These are phyloP conservation scores for Napeogenes inachia DNA, from an alignment of 2,888 invertebrate species.

Conservation along the genomic window DNA sequence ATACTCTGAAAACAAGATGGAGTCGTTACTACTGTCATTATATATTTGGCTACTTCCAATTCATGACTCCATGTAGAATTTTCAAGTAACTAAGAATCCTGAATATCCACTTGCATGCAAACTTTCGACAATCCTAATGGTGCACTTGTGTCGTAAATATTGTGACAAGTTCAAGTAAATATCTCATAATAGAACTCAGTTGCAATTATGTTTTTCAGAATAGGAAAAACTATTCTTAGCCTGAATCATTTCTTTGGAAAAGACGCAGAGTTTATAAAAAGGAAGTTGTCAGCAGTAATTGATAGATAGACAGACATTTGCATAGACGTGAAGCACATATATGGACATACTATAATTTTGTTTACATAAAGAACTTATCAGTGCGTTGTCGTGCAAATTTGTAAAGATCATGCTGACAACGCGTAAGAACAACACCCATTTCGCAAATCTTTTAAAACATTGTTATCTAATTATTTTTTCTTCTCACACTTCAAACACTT, in stretches of 20 bases:
- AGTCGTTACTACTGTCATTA: slow-evolving; percentile 69
- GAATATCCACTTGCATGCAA: slow-evolving; percentile 31
- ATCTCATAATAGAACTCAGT: too few species aligned
- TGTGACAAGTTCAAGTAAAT: too few species aligned
- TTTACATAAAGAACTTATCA: slow-evolving; percentile 22
- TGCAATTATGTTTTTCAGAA: background rate
- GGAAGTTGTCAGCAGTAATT: background rate
- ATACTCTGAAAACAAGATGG: slow-evolving; percentile 78
- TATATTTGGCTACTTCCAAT: slow-evolving; percentile 60
- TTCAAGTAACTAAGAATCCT: slow-evolving; percentile 38
- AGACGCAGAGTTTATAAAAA: background rate
- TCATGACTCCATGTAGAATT: slow-evolving; percentile 69
- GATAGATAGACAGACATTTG: slow-evolving; percentile 4
- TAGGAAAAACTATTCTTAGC: background rate
- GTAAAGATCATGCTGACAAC: slow-evolving; percentile 66
- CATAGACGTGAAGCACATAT: slow-evolving; percentile 17
- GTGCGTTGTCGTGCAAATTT: slow-evolving; percentile 63
- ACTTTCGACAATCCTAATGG: slow-evolving; percentile 24
- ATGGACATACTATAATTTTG: slow-evolving; percentile 17
- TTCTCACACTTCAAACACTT: slow-evolving; percentile 2
- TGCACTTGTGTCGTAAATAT: slow-evolving; percentile 7
- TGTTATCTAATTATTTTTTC: slow-evolving; percentile 18
- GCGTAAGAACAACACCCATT: slow-evolving; percentile 51
- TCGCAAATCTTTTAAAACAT: slow-evolving; percentile 27
- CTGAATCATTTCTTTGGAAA: background rate